Conservation (phyloP, 2,888 invertebrate genomes). For the Tipula confusa region DNA sequence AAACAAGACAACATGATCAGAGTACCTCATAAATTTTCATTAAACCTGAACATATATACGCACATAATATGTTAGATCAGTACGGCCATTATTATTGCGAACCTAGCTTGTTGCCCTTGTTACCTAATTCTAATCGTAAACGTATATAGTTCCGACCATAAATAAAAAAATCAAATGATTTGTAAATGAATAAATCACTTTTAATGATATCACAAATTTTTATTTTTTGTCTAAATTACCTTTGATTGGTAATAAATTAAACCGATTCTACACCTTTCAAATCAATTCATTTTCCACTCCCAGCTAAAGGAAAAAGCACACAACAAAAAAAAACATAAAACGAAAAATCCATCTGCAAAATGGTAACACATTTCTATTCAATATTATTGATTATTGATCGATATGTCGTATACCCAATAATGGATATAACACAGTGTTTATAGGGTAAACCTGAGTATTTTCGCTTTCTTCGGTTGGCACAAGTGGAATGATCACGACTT, state of each 20-base stretch:
- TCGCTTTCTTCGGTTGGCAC: not conserved
- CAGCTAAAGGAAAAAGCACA: too few species aligned
- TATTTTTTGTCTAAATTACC: not conserved
- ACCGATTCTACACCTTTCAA: not conserved
- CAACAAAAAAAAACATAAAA: not conserved
- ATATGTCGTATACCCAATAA: too few species aligned
- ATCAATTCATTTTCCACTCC: not conserved
- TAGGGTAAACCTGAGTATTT: not conserved
- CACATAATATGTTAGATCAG: not conserved
- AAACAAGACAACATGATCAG: not conserved
- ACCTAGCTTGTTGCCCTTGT: not conserved
- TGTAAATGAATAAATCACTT: not conserved
- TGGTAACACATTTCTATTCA: not conserved
- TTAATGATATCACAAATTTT: conserved; percentile 1
- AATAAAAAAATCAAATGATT: not conserved
- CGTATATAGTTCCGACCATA: too few species aligned
- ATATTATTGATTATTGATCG: not conserved
- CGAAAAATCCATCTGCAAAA: not conserved
- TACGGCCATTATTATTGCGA: not conserved
- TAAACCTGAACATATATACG: not conserved
- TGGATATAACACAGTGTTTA: not conserved
- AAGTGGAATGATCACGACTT: not conserved
- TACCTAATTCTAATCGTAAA: too few species aligned
- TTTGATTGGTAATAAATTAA: conserved; percentile 12
- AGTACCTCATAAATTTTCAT: not conserved